Evolutionary conservation across 2,113 vertebrate genomes (phyloP).

Genomic region (Saguinus midas): DNA sequence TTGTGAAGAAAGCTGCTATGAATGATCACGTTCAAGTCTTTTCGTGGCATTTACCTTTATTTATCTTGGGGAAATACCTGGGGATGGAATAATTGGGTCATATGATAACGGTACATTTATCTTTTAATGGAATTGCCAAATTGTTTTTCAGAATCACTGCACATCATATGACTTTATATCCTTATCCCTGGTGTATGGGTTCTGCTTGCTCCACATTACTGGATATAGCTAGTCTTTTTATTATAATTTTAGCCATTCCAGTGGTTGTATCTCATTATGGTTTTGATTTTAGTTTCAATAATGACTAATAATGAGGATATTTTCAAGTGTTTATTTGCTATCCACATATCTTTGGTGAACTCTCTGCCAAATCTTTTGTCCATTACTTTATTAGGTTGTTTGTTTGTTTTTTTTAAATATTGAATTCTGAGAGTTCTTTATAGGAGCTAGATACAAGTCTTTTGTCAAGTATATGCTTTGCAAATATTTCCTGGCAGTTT

Average conservation of each 20-base stretch:
- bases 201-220: neutral
- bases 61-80: neutral
- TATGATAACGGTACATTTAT: neutral
- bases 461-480: neutral
- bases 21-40: neutral
- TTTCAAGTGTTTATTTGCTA: neutral
- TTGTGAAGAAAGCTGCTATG: neutral
- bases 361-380: neutral
- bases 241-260: neutral
- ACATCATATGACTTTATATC: neutral
- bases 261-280: neutral
- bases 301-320: neutral
- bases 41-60: neutral
- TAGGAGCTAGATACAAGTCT: neutral
- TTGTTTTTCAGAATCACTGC: neutral
- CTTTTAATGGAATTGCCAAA: neutral
- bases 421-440: neutral
- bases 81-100: neutral
- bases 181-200: neutral
- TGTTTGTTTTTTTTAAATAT: neutral
- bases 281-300: neutral
- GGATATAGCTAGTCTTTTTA: neutral
- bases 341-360: neutral
- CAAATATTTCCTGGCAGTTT: neutral
- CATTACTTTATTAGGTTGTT: neutral